Evolutionary conservation across 2,888 invertebrate genomes (phyloP).

Genomic region (Tuta absoluta): DNA sequence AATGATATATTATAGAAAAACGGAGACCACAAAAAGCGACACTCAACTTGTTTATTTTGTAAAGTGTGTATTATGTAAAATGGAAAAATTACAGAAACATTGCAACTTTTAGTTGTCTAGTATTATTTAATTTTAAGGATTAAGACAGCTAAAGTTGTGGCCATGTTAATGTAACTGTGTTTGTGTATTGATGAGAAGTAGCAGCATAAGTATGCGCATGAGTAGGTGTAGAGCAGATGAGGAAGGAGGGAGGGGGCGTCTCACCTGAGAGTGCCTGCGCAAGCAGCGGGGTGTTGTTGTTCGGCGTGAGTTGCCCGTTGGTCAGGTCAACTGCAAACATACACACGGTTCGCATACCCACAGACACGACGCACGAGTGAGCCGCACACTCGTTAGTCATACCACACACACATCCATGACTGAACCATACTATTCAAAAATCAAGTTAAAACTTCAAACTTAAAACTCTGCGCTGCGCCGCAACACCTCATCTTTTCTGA

Average conservation of each 20-base stretch:
- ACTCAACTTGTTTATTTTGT: conserved; percentile 19
- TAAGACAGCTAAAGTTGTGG: background rate
- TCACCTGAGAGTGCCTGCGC: conserved; percentile 98
- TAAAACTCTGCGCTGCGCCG: conserved; percentile 33
- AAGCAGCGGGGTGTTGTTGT: conserved; percentile 97
- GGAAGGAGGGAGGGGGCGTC: conserved; percentile 52
- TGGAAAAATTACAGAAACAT: background rate
- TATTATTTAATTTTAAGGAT: background rate
- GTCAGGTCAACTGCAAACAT: conserved; percentile 95
- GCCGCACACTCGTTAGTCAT: conserved; percentile 64
- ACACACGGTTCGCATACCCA: conserved; percentile 83
- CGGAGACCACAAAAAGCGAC: conserved; percentile 35
- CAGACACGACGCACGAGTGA: conserved; percentile 65
- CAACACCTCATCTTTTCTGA: conserved; percentile 58
- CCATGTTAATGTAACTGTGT: background rate
- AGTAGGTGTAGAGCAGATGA: conserved; percentile 43
- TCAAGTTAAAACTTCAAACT: conserved; percentile 28
- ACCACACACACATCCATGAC: conserved; percentile 72
- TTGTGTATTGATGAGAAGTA: conserved; percentile 9
- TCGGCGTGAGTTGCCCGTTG: conserved; percentile 97
- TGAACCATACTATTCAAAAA: conserved; percentile 70
- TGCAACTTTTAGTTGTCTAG: background rate
- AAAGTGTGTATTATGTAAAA: conserved; percentile 8
- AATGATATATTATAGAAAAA: conserved; percentile 21
- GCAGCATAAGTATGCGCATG: conserved; percentile 26